Evolutionary conservation across 1,140 invertebrate species (phyloP).

Genomic region (Heliconius congener): DNA sequence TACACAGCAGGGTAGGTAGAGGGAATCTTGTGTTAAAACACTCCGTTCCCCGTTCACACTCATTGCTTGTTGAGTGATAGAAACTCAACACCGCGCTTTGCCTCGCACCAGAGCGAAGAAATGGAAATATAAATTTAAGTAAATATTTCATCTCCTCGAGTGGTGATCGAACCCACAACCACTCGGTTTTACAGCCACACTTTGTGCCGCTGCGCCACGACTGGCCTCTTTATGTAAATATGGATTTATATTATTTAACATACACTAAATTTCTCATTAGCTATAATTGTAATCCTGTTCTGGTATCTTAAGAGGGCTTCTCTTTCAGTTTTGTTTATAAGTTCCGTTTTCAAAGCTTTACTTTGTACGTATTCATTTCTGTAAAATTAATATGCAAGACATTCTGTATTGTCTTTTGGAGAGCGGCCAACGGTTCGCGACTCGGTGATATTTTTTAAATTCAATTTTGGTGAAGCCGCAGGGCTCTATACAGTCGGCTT

Average conservation of each 20-base stretch:
- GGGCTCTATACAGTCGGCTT: constrained; percentile 68
- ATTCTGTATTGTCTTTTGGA: constrained; percentile 76
- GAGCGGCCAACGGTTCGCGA: constrained; percentile 70
- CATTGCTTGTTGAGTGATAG: too few species aligned
- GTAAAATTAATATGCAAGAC: constrained; percentile 75
- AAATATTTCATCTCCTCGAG: too few species aligned
- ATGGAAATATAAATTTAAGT: too few species aligned
- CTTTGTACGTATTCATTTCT: constrained; percentile 68
- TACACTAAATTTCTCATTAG: constrained; percentile 17
- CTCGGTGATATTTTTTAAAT: constrained; percentile 79
- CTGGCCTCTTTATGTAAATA: neutral
- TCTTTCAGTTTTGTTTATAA: constrained; percentile 37
- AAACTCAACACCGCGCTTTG: too few species aligned
- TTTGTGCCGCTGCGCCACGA: too few species aligned
- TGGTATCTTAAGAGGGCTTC: constrained; percentile 25
- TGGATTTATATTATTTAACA: neutral
- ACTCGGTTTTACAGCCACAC: too few species aligned
- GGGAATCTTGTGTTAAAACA: too few species aligned
- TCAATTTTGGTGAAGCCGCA: constrained; percentile 77
- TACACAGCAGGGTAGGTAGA: too few species aligned
- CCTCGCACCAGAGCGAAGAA: too few species aligned
- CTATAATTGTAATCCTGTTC: constrained; percentile 24
- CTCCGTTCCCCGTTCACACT: too few species aligned
- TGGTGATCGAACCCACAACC: too few species aligned
- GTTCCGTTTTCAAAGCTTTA: constrained; percentile 44